A percentile compares a stretch with the other conserved stretches of the same genome.
Evolutionary conservation across 2,113 vertebrate genomes (phyloP).

Genomic region (Puffinus mauretanicus): DNA sequence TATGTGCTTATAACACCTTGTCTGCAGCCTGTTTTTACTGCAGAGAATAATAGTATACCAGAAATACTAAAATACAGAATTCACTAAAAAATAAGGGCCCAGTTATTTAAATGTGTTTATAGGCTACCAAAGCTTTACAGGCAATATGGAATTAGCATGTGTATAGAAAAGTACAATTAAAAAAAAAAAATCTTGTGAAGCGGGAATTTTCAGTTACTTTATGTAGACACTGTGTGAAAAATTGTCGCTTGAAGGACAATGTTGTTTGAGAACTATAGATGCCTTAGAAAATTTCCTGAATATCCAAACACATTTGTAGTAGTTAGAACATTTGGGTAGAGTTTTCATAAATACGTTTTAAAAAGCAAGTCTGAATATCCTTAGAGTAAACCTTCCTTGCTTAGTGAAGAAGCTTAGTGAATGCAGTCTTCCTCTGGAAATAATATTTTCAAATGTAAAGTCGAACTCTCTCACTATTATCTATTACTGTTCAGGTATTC

Average conservation of each 20-base stretch:
- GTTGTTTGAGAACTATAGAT: background rate
- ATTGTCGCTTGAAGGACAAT: background rate
- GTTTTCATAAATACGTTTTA: background rate
- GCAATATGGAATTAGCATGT: background rate
- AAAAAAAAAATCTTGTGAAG: background rate
- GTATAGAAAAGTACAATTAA: background rate
- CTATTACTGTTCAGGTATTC: background rate
- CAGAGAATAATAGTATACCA: background rate
- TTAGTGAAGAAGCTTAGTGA: background rate
- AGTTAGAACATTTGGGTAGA: background rate
- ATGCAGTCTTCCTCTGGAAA: background rate
- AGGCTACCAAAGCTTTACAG: background rate
- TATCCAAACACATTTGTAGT: background rate
- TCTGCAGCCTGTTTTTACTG: background rate
- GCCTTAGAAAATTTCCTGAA: background rate
- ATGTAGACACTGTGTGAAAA: background rate
- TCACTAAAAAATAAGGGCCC: background rate
- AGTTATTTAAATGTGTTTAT: background rate
- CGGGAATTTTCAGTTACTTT: background rate
- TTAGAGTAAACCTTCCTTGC: background rate
- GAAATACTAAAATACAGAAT: background rate
- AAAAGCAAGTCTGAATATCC: background rate
- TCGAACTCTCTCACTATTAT: background rate
- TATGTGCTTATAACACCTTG: background rate
- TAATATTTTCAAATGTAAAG: background rate